Percentiles rank a stretch among this genome's conserved stretches.
Conservation (phyloP, 2,888 invertebrate genomes). For the Ecliptopera silaceata region DNA sequence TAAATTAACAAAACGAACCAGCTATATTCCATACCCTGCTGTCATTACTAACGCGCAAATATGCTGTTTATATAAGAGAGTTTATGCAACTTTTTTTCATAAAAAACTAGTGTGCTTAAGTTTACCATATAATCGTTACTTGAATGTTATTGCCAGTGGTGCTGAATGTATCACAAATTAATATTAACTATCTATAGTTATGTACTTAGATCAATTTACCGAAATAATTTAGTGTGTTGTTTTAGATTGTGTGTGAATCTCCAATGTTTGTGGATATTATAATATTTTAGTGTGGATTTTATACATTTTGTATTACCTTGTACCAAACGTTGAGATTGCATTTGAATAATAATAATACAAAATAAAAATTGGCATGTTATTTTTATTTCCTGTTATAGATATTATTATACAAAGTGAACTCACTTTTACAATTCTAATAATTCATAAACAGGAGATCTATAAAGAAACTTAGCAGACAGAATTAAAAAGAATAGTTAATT, state of each 20-base stretch:
- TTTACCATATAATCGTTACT: conserved; percentile 18
- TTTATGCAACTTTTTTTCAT: conserved; percentile 18
- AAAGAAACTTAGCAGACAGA: too few species aligned
- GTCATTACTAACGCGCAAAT: conserved; percentile 62
- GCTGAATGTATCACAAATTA: conserved; percentile 42
- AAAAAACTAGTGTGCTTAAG: conserved; percentile 17
- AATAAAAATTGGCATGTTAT: conserved; percentile 55
- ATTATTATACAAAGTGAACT: too few species aligned
- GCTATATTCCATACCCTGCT: conserved; percentile 45
- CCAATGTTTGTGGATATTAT: conserved; percentile 57
- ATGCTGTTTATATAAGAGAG: conserved; percentile 28
- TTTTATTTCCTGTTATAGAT: conserved; percentile 44
- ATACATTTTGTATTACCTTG: conserved; percentile 80
- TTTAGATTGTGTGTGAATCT: conserved; percentile 62
- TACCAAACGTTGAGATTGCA: conserved; percentile 81
- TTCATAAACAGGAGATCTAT: too few species aligned
- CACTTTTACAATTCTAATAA: too few species aligned
- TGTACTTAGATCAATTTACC: conserved; percentile 44
- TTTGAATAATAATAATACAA: conserved; percentile 70
- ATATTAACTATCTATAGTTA: conserved; percentile 33
- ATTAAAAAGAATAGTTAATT: too few species aligned
- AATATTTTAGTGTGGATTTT: conserved; percentile 69
- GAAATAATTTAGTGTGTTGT: conserved; percentile 42
- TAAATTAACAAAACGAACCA: conserved; percentile 35
- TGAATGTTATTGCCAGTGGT: conserved; percentile 33